Evolutionary conservation across 2,888 invertebrate species (phyloP).

Genomic region (Podotricha telesiphe): DNA sequence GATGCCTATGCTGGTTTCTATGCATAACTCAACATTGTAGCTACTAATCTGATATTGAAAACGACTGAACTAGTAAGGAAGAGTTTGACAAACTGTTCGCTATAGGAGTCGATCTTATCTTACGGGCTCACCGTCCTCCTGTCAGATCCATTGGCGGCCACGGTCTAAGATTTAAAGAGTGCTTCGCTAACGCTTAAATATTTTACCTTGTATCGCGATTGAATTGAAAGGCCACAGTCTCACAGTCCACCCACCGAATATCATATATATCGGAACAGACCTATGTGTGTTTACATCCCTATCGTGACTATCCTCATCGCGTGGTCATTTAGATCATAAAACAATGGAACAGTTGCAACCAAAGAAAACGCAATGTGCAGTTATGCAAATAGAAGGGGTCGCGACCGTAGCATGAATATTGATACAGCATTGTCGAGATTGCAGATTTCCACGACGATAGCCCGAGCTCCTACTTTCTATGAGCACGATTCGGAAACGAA

Average conservation of each 20-base stretch:
- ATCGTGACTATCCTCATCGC: constrained; percentile 79
- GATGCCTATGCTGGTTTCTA: constrained; percentile 37
- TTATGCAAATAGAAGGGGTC: constrained; percentile 81
- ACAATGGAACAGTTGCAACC: constrained; percentile 81
- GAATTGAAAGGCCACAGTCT: constrained; percentile 36
- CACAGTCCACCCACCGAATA: constrained; percentile 42
- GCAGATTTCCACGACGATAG: constrained; percentile 74
- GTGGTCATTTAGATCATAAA: constrained; percentile 83
- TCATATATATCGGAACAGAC: constrained; percentile 55
- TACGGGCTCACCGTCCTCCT: constrained; percentile 32
- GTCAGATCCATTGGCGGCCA: constrained; percentile 40
- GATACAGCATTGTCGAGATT: constrained; percentile 81
- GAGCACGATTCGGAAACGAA: constrained; percentile 75
- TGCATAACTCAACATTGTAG: constrained; percentile 42
- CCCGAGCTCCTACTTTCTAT: constrained; percentile 68
- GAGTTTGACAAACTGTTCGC: constrained; percentile 42
- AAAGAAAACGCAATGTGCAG: constrained; percentile 77
- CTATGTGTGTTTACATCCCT: constrained; percentile 70
- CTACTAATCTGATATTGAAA: constrained; percentile 43
- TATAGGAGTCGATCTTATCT: constrained; percentile 42
- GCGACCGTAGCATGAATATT: constrained; percentile 82
- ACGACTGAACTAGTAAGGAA: constrained; percentile 42
- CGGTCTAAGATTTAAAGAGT: constrained; percentile 43
- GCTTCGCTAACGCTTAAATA: constrained; percentile 41
- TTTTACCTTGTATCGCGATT: constrained; percentile 36